Evolutionary conservation across 1,140 invertebrate species (phyloP), one percentile per base, ranked within the genome.

Genomic region (Caenorhabditis inopinata): DNA sequence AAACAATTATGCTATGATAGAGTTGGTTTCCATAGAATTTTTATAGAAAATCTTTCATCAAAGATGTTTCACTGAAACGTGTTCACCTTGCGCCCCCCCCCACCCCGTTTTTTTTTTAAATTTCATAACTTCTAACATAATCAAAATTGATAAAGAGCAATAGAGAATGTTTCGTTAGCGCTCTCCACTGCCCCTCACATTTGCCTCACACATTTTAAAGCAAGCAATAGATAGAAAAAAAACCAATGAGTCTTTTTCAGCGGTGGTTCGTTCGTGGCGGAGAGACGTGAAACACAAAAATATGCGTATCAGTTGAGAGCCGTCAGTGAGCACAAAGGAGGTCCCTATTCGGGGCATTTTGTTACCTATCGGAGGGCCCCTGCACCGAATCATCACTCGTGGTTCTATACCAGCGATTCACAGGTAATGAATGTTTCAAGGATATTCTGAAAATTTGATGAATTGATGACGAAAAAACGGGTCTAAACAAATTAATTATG

Each of bases 181-280:
- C n/a, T n/a, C n/a, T n/a, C 49, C 25, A 53, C 7, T 23, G 7
- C n/a, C 12, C 25, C 7, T 9, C 49, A 27, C 12, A 53, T 53
- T 23, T 53, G 6, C n/a, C 25, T n/a, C 49, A 6, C 18, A 53
- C 7, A 27, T 1, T 53, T n/a, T n/a, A n/a, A n/a, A n/a, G n/a
- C n/a, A n/a, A n/a, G n/a, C n/a, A n/a, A n/a, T n/a, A n/a, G n/a
- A n/a, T n/a, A 53, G 49, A 53, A n/a, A 27, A 23, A 53, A n/a
- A 68, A 68, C 2, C 16, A 11, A 12, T 16, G 6, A 14, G 38
- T 42, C 38, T 42, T 16, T 81, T 81, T 38, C 80, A 81, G 80
- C 35, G 80, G 80, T 6, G 80, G 80, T 7, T 81, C 80, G 42
- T 81, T 81, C 27, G 53, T 81, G 2, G 80, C 80, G 18, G 80